phyloP scores from a whole-genome alignment of 2,113 vertebrate genomes.

The Rostratula benghalensis region DNA sequence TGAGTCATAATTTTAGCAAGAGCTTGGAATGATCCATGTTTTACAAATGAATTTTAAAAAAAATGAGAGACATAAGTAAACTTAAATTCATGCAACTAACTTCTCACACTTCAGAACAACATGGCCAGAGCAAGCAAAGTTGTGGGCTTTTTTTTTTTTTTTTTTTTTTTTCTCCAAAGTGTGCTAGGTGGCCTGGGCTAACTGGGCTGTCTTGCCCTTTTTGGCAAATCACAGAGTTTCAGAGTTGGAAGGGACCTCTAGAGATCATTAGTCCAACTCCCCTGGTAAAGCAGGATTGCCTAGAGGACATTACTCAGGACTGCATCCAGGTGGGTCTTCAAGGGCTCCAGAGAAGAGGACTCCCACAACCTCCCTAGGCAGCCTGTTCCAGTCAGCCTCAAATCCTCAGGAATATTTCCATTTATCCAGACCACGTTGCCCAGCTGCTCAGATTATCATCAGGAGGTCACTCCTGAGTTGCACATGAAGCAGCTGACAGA shows the following conservation, averaged over 20 bases:
- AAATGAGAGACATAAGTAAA: neutral
- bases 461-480: neutral
- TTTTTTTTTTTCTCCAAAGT: neutral
- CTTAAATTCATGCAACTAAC: neutral
- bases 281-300: no score
- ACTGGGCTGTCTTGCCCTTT: neutral
- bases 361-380: no score
- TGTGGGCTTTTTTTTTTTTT: neutral
- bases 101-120: neutral
- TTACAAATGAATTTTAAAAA: neutral
- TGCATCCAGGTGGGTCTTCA: no score
- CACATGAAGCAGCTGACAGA: neutral
- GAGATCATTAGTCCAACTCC: no score
- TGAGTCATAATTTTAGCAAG: neutral
- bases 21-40: neutral
- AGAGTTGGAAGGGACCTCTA: no score
- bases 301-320: no score
- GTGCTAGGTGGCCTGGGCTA: neutral
- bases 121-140: neutral
- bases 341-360: no score
- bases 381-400: no score
- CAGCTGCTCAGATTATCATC: neutral
- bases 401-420: neutral
- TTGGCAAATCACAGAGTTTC: neutral
- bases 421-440: accelerated